Conservation (phyloP, 1,140 invertebrate species). For the Oncopodura yosiiana region DNA sequence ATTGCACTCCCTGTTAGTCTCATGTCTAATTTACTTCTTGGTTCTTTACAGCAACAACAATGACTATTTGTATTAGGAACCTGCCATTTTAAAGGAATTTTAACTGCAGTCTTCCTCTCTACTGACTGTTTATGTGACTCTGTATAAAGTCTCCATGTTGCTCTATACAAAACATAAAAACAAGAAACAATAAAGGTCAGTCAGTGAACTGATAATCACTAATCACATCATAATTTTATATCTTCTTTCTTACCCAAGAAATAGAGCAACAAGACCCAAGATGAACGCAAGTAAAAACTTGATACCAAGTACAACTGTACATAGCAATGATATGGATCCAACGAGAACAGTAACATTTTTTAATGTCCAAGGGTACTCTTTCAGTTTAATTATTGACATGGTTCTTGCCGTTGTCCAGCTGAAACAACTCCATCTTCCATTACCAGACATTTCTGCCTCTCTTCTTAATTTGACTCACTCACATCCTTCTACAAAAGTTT, state of each 20-base stretch:
- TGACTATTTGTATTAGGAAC: constrained; percentile 8
- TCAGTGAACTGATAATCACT: neutral
- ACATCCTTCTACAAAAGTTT: too few relatives aligned
- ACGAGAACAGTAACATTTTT: neutral
- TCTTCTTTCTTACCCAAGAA: constrained; percentile 22
- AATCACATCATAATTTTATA: too few relatives aligned
- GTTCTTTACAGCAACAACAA: neutral
- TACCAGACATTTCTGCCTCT: too few relatives aligned
- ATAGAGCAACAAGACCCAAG: constrained; percentile 6
- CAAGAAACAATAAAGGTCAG: neutral
- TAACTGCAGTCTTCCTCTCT: neutral
- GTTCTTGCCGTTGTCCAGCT: too few relatives aligned
- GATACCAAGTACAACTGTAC: constrained; percentile 12
- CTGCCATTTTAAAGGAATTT: constrained; percentile 4
- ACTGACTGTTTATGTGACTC: neutral
- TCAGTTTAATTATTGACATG: too few relatives aligned
- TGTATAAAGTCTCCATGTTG: constrained; percentile 10
- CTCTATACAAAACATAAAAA: constrained; percentile 1
- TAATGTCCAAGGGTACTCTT: constrained; percentile 11
- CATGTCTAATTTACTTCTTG: constrained; percentile 39
- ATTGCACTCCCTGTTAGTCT: constrained; percentile 55
- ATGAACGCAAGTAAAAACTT: constrained; percentile 9
- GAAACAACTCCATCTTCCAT: too few relatives aligned
- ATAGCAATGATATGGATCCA: neutral
- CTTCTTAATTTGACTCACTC: too few relatives aligned